Evolutionary conservation across 2,797 vertebrate species (phyloP).

Genomic region (Ctenochaetus hawaiiensis): DNA sequence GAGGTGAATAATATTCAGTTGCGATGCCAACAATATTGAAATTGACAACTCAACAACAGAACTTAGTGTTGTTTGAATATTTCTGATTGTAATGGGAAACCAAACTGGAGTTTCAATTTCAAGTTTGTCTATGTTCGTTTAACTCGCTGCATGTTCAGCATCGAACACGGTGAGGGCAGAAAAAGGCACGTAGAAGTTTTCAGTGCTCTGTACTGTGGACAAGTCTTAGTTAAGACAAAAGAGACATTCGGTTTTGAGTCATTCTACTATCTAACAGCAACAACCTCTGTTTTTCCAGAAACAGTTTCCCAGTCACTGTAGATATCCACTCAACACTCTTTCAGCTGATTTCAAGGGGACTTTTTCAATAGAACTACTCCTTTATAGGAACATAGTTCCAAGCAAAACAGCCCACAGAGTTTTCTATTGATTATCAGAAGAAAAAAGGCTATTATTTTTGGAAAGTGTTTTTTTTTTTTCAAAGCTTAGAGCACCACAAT

Average conservation of each 20-base stretch:
- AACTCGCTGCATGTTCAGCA: neutral
- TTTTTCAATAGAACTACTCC: slow-evolving; percentile 1
- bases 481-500: neutral
- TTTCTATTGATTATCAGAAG: neutral
- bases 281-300: neutral
- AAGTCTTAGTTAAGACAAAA: neutral
- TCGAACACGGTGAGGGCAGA: neutral
- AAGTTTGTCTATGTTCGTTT: neutral
- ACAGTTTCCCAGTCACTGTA: neutral
- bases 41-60: neutral
- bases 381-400: neutral
- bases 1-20: neutral
- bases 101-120: too few relatives aligned
- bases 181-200: neutral
- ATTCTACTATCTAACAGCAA: neutral
- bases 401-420: neutral
- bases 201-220: neutral
- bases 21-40: neutral
- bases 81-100: too few relatives aligned
- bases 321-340: neutral
- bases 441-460: neutral
- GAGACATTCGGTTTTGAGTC: neutral
- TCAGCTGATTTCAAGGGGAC: neutral
- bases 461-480: neutral
- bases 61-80: too few relatives aligned